A percentile compares a stretch with the other conserved stretches of the same genome.
phyloP scores from a whole-genome alignment of 2,113 vertebrate species.

The Istiophorus platypterus region DNA sequence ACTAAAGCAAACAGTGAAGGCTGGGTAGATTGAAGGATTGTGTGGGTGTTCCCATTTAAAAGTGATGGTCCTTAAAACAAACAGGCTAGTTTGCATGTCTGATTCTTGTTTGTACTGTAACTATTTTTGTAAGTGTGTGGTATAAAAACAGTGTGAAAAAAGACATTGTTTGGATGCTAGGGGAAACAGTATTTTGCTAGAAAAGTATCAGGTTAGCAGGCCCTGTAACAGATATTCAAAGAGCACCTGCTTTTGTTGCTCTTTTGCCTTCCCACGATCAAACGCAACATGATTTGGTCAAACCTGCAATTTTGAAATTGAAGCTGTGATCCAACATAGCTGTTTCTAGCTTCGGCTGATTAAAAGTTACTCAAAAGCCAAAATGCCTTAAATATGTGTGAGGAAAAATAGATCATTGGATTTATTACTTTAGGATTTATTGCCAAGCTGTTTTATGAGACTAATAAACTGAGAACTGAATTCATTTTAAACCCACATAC shows the following conservation, averaged over 20 bases:
- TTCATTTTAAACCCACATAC: no score
- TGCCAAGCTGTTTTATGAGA: no score
- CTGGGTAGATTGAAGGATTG: slow-evolving; percentile 7
- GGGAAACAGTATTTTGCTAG: background rate
- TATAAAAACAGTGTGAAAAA: background rate
- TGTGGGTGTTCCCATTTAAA: slow-evolving; percentile 32
- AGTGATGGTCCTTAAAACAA: slow-evolving; percentile 8
- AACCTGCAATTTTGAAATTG: background rate
- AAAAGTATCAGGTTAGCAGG: background rate
- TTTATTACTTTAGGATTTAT: no score
- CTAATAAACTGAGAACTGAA: no score
- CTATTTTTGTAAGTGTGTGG: background rate
- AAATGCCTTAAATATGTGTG: background rate
- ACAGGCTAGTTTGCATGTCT: background rate
- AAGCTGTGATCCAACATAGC: background rate
- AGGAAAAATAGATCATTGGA: background rate
- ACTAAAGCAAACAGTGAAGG: slow-evolving; percentile 54
- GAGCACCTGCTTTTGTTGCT: background rate
- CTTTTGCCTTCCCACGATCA: background rate
- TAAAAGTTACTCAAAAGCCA: background rate
- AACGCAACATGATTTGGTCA: background rate
- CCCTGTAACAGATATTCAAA: background rate
- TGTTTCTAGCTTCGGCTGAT: background rate
- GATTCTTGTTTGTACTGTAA: background rate
- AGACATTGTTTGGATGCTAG: no score